These are phyloP conservation scores for Cyprinodon brontotheroides DNA, from an alignment of 2,113 vertebrate genomes.

Conservation along the genomic window DNA sequence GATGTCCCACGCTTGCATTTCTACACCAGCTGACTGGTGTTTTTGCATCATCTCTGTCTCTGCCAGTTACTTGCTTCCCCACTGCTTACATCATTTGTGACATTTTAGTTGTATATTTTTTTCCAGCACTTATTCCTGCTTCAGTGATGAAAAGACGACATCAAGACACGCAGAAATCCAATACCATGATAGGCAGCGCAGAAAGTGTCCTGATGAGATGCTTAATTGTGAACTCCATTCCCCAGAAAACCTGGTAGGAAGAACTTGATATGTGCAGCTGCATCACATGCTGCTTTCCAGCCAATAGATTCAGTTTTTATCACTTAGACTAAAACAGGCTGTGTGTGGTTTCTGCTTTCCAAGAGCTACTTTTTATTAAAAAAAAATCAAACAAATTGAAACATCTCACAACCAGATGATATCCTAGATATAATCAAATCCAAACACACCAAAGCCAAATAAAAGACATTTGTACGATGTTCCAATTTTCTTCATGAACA, in stretches of 20 bases:
- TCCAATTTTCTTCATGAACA: not conserved
- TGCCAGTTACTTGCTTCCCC: not conserved
- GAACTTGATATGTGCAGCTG: slow-evolving; percentile 33
- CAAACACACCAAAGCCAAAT: not conserved
- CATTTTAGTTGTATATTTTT: not conserved
- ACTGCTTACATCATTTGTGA: not conserved
- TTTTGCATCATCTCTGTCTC: not conserved
- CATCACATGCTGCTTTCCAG: slow-evolving; percentile 35
- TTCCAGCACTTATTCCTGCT: not conserved
- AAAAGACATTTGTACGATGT: not conserved
- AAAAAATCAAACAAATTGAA: not conserved
- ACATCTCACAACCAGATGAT: not conserved
- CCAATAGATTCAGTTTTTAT: slow-evolving; percentile 40
- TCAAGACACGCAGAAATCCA: slow-evolving; percentile 26
- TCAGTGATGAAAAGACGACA: slow-evolving; percentile 14
- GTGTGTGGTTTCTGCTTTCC: slow-evolving; percentile 14
- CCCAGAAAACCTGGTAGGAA: slow-evolving; percentile 36
- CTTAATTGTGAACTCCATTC: slow-evolving; percentile 31
- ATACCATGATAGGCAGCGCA: slow-evolving; percentile 24
- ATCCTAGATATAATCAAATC: not conserved
- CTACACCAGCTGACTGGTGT: slow-evolving; percentile 19
- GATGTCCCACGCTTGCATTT: slow-evolving; percentile 40
- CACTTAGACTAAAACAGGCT: slow-evolving; percentile 33
- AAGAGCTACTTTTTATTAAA: not conserved
- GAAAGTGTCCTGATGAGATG: slow-evolving; percentile 47